These are phyloP conservation scores for Amphilophus citrinellus DNA, from an alignment of 2,113 vertebrate genomes.

Conservation along the genomic window DNA sequence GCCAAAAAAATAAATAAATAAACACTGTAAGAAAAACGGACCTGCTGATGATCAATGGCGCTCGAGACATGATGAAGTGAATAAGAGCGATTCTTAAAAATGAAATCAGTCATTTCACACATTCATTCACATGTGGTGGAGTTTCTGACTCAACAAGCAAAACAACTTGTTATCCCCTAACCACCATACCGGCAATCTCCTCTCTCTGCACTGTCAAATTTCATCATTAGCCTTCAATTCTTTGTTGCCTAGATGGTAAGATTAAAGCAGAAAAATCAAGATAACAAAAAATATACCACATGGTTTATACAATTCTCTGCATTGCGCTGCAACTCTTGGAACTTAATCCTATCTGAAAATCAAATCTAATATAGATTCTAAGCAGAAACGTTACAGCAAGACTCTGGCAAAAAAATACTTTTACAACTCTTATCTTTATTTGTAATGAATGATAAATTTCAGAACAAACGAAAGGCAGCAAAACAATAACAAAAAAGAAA, in stretches of 20 bases:
- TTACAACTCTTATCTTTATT: constrained; percentile 42
- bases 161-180: constrained; percentile 40
- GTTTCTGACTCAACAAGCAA: constrained; percentile 21
- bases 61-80: constrained; percentile 9
- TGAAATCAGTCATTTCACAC: constrained; percentile 15
- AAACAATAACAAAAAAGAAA: constrained; percentile 71
- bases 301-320: constrained; percentile 19
- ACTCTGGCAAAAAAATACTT: not conserved
- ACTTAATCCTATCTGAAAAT: constrained; percentile 12
- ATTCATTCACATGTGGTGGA: constrained; percentile 26
- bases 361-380: constrained; percentile 23
- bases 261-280: constrained; percentile 37
- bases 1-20: not conserved
- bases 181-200: constrained; percentile 10
- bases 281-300: constrained; percentile 9
- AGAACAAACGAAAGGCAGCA: constrained; percentile 53
- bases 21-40: constrained; percentile 26
- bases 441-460: constrained; percentile 49
- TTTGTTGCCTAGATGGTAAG: constrained; percentile 32
- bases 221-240: constrained; percentile 26
- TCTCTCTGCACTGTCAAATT: constrained; percentile 44
- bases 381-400: constrained; percentile 18
- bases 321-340: not conserved
- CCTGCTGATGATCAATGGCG: constrained; percentile 48
- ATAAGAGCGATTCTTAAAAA: constrained; percentile 19